Conservation (phyloP, 2,888 invertebrate species). For the Empis livida region DNA sequence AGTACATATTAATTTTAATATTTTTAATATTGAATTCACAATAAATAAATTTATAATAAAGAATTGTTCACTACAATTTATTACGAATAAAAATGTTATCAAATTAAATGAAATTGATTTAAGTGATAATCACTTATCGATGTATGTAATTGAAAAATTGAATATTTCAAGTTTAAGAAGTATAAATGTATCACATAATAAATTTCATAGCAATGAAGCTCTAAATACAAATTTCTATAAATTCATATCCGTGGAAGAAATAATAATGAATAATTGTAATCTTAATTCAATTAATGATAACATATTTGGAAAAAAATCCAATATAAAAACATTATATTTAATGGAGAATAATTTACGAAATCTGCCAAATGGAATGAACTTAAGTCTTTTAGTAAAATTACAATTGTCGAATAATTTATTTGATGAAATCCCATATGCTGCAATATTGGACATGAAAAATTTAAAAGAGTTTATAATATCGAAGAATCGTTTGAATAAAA, state of each 20-base stretch:
- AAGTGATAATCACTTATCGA: slow-evolving; percentile 51
- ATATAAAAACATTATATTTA: slow-evolving; percentile 52
- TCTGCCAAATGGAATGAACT: slow-evolving; percentile 47
- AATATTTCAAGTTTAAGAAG: slow-evolving; percentile 59
- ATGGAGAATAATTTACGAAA: slow-evolving; percentile 48
- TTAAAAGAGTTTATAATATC: slow-evolving; percentile 53
- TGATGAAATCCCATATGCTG: slow-evolving; percentile 57
- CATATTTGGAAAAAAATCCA: slow-evolving; percentile 57
- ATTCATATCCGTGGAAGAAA: slow-evolving; percentile 51
- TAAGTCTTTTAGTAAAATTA: slow-evolving; percentile 56
- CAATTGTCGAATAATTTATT: slow-evolving; percentile 56
- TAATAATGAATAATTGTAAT: slow-evolving; percentile 45
- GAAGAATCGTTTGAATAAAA: slow-evolving; percentile 46
- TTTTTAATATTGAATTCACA: slow-evolving; percentile 57
- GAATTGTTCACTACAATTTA: slow-evolving; percentile 56
- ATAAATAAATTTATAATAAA: slow-evolving; percentile 55
- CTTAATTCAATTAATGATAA: slow-evolving; percentile 50
- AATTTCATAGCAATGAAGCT: slow-evolving; percentile 36
- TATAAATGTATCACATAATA: slow-evolving; percentile 55
- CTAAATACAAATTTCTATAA: slow-evolving; percentile 52
- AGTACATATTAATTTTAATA: slow-evolving; percentile 49
- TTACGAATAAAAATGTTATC: slow-evolving; percentile 47
- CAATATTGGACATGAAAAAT: slow-evolving; percentile 53
- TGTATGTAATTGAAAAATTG: slow-evolving; percentile 48
- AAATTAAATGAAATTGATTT: slow-evolving; percentile 62